Evolutionary conservation across 2,113 vertebrate genomes (phyloP), one percentile per base, ranked within the genome.

Genomic region (Muntiacus reevesi): DNA sequence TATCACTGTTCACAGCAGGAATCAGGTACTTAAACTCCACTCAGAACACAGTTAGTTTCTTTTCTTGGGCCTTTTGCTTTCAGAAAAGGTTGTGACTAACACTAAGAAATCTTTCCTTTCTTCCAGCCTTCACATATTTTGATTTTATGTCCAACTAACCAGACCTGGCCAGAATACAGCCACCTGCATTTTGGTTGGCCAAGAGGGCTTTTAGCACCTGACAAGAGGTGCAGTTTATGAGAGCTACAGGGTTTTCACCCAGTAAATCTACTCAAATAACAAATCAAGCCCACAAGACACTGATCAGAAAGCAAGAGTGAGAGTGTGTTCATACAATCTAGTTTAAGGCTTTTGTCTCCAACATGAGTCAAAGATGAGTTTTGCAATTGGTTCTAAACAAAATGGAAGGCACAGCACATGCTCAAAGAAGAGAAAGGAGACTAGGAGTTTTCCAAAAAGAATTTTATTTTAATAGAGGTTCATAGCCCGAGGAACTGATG

Each of bases 1-100:
- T 95, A 97, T 96, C 96, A 93, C 40, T 54, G 95, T 87, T 74
- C 9, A 15, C 95, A 94, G 91, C 87, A 79, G 79, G 92, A 98
- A 92, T 55, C 87, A 94, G 97, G 87, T 16, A 36, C 67, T 96
- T 97, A 96, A 93, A 96, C 91, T 97, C 91, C 15, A n/a, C 45
- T 96, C 19, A 40, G 67, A 92, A 76, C 43, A 87, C 23, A 78
- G 23, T 92, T 81, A 13, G 19, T 87, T 91, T 88, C 40, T 95
- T 87, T 96, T 89, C 83, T 62, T 74, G 43, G 47, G 78, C 3
- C 50, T 96, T 90, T 36, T 93, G 59, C 92, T 97, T 89, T 82
- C 54, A 97, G 85, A 91, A 92, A 78, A 97, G 28, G 54, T 40
- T 96, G 67, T 96, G 33, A n/a, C 81, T 95, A 64, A 82, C 45